Percentiles rank a stretch among this genome's conserved stretches.
Conservation (phyloP, 2,797 vertebrate species). For the Taenioides sp. region DNA sequence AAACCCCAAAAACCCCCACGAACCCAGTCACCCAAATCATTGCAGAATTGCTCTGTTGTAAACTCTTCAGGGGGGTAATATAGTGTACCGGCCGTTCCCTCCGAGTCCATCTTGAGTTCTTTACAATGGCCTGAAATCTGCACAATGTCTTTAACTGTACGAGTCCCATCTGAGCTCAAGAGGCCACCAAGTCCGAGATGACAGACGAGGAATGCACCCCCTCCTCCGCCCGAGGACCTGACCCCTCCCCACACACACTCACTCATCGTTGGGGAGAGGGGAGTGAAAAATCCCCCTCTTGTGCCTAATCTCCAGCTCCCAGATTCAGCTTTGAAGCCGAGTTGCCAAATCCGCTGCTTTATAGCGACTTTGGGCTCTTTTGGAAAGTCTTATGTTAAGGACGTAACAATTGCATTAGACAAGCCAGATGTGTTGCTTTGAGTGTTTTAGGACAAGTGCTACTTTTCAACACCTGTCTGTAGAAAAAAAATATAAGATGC, state of each 20-base stretch:
- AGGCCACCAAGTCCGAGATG: constrained; percentile 60
- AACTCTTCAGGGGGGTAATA: neutral
- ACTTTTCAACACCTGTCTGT: too few species aligned
- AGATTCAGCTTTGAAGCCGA: constrained; percentile 65
- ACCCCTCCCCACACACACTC: constrained; percentile 30
- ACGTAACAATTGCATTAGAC: too few species aligned
- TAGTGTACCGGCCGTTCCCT: neutral
- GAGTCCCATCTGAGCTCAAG: constrained; percentile 36
- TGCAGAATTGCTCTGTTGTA: neutral
- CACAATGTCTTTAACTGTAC: constrained; percentile 40
- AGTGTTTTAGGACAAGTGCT: too few species aligned
- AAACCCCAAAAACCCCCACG: too few species aligned
- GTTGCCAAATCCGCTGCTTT: too few species aligned
- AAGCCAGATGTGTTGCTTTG: too few species aligned
- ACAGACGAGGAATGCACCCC: constrained; percentile 67
- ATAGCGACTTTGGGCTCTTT: too few species aligned
- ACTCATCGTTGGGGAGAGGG: constrained; percentile 26
- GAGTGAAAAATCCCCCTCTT: constrained; percentile 65
- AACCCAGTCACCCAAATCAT: neutral
- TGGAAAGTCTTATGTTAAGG: too few species aligned
- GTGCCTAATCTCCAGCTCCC: constrained; percentile 69
- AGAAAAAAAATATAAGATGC: too few species aligned
- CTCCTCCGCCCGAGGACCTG: constrained; percentile 42
- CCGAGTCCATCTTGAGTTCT: neutral
- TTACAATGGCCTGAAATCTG: constrained; percentile 24